Evolutionary conservation across 2,888 invertebrate genomes (phyloP), one percentile per base, ranked within the genome.

Genomic region (Macrosiphum euphorbiae): DNA sequence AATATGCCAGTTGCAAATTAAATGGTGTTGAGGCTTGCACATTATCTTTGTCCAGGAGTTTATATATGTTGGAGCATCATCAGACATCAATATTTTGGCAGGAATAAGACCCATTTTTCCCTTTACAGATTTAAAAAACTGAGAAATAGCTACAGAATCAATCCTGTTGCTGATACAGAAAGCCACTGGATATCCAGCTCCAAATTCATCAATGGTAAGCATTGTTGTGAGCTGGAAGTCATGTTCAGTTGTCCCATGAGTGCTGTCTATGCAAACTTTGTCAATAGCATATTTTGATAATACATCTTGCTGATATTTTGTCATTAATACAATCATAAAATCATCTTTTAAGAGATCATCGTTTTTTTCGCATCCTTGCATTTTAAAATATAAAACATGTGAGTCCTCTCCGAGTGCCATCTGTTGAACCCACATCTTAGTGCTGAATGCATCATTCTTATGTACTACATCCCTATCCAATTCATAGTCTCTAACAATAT

Each of bases 221-320:
- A 94, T 44, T 44, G 94, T 91, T 41, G 85, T 84, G 24, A 90
- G 85, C 85, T 90, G 85, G 55, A 94, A 94, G 58, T 88, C 90
- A 88, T 85, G 44, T 41, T 78, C 58, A 11, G 67, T 90, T 26
- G 90, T 94, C 8, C 95, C 95, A 90, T 90, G 90, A 58, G 90
- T 85, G 85, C 28, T 85, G 44, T 35, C 35, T 78, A 35, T 78
- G 41, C 78, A 78, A 78, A 78, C 35, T n/a, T 67, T 90, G 41
- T 90, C 85, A 28, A 24, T 52, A 44, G 88, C 90, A 91, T 89
- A 94, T 94, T 90, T 94, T 58, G 58, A 13, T 20, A 94, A 52
- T 41, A 94, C 50, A 52, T 94, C 78, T 58, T 85, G 85, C 78
- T 78, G 78, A 78, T 78, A 78, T 78, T 78, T 78, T 78, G 78